Base-by-base conservation (phyloP, 2,888 invertebrate genomes). In the Monoplex corrugatus region DNA sequence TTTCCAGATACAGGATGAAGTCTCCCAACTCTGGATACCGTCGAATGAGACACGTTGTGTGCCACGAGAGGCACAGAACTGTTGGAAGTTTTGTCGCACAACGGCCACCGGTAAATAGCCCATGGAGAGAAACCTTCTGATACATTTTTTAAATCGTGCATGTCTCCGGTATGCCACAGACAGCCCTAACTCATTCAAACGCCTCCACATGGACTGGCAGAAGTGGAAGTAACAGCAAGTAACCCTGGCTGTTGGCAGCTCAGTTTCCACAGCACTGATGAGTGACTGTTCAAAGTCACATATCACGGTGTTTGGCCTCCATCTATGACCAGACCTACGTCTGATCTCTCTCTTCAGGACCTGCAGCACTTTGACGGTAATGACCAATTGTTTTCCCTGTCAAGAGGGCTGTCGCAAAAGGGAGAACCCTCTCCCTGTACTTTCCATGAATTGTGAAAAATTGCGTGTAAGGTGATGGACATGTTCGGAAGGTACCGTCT, bases 1-100 rank as follows among this genome's bases (percentile, higher is more conserved):
- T 63, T 63, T 63, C 13, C 63, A 63, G 63, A 63, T 63, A 63
- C 63, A 63, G 63, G 63, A 63, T 63, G 63, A 63, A 63, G 63
- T 63, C 63, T 63, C 63, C 23, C 63, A 63, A 63, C 23, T 63
- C 63, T 63, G 63, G 63, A 63, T 63, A 63, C 63, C 63, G 63
- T 63, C 63, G 63, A 63, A 63, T 63, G 63, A 16, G 63, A 63
- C n/a, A n/a, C 63, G 63, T 63, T 63, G 23, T 63, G 63, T 63
- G 63, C 63, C 63, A 63, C 63, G 63, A 63, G 63, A 63, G 80
- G 80, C 80, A 80, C 80, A 80, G 80, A 80, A 80, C 80, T 80
- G 80, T 80, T 80, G 80, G 80, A 80, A 80, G 80, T 80, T 80
- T 80, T 80, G 80, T 80, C 80, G 80, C 80, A 80, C 80, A 80